Evolutionary conservation across 2,113 vertebrate species (phyloP), one percentile per base, ranked within the genome.

Genomic region (Brachypodius melanocephalos): DNA sequence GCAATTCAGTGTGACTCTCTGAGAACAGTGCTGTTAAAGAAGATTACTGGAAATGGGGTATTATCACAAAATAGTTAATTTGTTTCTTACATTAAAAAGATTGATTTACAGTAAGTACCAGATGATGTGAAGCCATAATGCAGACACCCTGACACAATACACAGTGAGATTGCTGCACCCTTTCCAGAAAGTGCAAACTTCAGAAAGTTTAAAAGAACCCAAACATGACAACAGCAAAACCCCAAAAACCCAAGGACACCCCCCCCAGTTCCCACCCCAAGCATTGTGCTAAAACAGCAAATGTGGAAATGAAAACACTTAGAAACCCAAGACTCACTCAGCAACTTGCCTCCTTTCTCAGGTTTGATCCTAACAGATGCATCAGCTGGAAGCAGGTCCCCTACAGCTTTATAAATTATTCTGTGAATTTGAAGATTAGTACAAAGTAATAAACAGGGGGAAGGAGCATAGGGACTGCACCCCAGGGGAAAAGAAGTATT

Each of bases 381-480:
- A 92, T 78, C 94, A 93, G 82, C 81, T 93, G 93, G 80, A 65
- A 96, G 78, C 36, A 57, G 16, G 29, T 48, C 43, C 81, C 90
- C 90, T 91, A 29, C 85, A 88, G 94, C 72, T 91, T 58, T 45
- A 88, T 79, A 86, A 92, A 90, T 81, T 77, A 67, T 88, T 88
- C 48, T 74, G 40, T 51, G 31, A 85, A 88, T 95, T 9, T 48
- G 38, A 90, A 83, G 69, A 91, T 95, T 54, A 96, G 46, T 72
- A 77, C 25, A 77, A 81, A 88, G 72, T 67, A 86, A 77, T 84
- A 71, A 94, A 79, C 24, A 72, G 28, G 40, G 57, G 51, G 54
- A 63, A 83, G 65, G 72, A 93, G 90, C 18, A 74, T 4, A 22
- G 68, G 71, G 78, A 90, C 43, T 55, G 25, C 36, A 65, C 52